phyloP scores from a whole-genome alignment of 2,888 invertebrate genomes.

The Drosophila nigricruria region DNA sequence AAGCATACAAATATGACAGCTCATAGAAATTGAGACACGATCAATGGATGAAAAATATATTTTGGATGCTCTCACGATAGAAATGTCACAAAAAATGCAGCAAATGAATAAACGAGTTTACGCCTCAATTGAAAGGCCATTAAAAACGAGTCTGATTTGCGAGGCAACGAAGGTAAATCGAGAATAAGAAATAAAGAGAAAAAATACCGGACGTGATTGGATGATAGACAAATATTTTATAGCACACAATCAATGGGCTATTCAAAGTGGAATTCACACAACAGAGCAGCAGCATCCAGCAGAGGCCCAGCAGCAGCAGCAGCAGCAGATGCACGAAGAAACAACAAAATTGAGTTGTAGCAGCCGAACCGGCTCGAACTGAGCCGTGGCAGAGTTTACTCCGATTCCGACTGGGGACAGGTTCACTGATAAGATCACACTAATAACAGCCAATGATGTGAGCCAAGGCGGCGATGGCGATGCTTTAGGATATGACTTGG shows the following conservation, averaged over 20 bases:
- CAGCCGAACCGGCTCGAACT: slow-evolving; percentile 27
- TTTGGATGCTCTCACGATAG: slow-evolving; percentile 58
- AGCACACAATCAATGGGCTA: slow-evolving; percentile 77
- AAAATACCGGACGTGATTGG: slow-evolving; percentile 79
- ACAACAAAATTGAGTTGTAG: slow-evolving; percentile 68
- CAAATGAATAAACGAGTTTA: slow-evolving; percentile 64
- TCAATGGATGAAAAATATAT: slow-evolving; percentile 29
- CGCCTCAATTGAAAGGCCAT: slow-evolving; percentile 71
- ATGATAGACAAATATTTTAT: slow-evolving; percentile 75
- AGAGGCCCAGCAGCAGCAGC: slow-evolving; percentile 20
- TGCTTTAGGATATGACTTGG: slow-evolving; percentile 82
- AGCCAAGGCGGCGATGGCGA: slow-evolving; percentile 35
- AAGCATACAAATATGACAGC: slow-evolving; percentile 11
- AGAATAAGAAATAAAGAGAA: slow-evolving; percentile 11
- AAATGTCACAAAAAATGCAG: slow-evolving; percentile 57
- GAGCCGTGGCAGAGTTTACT: slow-evolving; percentile 11
- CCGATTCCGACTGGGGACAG: slow-evolving; percentile 31
- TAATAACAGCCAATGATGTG: slow-evolving; percentile 75
- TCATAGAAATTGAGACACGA: slow-evolving; percentile 16
- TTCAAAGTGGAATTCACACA: slow-evolving; percentile 66
- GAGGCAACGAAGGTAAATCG: slow-evolving; percentile 12
- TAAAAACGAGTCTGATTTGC: slow-evolving; percentile 68
- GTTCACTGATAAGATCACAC: slow-evolving; percentile 70
- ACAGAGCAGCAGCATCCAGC: slow-evolving; percentile 46
- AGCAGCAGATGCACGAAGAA: slow-evolving; percentile 9